These are phyloP conservation scores for Semnopithecus entellus DNA, from an alignment of 2,113 vertebrate species.

Conservation along the genomic window DNA sequence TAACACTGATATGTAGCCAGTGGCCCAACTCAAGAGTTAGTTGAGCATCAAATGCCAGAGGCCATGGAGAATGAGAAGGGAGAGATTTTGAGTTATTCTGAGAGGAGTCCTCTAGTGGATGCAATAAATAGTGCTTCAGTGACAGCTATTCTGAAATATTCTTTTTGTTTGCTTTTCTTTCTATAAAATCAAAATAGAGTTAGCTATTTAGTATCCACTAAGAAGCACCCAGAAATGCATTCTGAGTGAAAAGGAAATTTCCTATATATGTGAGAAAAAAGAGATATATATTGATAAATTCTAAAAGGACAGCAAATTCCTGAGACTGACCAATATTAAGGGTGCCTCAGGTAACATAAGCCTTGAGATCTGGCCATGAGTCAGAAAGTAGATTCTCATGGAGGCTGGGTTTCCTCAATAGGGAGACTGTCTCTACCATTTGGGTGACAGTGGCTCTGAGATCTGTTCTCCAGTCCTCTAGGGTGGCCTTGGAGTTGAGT, in stretches of 20 bases:
- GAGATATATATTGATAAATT: neutral
- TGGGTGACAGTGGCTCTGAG: neutral
- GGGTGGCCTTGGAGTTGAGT: neutral
- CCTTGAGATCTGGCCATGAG: neutral
- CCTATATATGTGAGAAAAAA: neutral
- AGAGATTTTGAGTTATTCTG: slow-evolving; percentile 40
- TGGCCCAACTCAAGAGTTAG: slow-evolving; percentile 67
- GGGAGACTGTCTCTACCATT: neutral
- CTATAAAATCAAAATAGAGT: slow-evolving; percentile 54
- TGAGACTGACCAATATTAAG: neutral
- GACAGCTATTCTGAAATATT: slow-evolving; percentile 56
- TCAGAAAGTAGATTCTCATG: neutral
- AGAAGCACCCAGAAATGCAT: neutral
- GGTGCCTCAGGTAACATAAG: neutral
- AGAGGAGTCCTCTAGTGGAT: slow-evolving; percentile 65
- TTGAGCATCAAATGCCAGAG: slow-evolving; percentile 69
- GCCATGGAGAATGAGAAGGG: slow-evolving; percentile 48
- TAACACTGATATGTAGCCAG: slow-evolving; percentile 71
- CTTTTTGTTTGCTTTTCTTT: slow-evolving; percentile 49
- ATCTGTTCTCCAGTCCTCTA: neutral
- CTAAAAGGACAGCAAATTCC: neutral
- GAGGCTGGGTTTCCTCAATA: neutral
- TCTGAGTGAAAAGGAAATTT: slow-evolving; percentile 42
- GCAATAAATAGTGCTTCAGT: slow-evolving; percentile 35
- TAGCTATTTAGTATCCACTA: neutral